phyloP scores from a whole-genome alignment of 1,140 invertebrate genomes.

The Drosophila funebris region DNA sequence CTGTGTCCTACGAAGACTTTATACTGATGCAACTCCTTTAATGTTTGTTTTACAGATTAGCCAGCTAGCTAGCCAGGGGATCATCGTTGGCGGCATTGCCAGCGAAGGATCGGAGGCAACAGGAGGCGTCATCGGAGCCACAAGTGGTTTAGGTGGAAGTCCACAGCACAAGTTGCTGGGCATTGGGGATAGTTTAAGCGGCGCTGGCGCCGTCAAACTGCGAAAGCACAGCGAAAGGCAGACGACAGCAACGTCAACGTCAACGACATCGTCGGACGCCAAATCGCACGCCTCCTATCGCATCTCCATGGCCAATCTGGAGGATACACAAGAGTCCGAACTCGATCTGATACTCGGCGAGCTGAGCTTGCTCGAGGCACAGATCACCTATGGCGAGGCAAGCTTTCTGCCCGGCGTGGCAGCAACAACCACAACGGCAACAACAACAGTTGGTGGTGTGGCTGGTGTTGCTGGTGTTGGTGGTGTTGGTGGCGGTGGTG shows the following conservation, averaged over 20 bases:
- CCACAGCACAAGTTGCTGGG: constrained; percentile 21
- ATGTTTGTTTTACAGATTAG: constrained; percentile 48
- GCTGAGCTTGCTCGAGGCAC: constrained; percentile 92
- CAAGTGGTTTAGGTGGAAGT: constrained; percentile 15
- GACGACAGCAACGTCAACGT: constrained; percentile 25
- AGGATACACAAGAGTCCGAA: constrained; percentile 97
- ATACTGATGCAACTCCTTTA: background rate
- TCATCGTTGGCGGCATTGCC: constrained; percentile 61
- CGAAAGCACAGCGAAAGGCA: constrained; percentile 69
- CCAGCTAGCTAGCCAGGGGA: constrained; percentile 51
- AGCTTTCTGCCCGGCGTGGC: constrained; percentile 53
- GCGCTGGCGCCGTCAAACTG: constrained; percentile 74
- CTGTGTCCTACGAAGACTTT: background rate
- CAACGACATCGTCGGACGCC: constrained; percentile 37
- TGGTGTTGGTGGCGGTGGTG: background rate
- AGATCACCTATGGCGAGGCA: constrained; percentile 57
- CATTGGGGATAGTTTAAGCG: constrained; percentile 39
- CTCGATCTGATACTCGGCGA: constrained; percentile 97
- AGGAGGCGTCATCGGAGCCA: background rate
- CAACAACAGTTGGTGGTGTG: constrained; percentile 63
- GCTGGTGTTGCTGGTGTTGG: constrained; percentile 16
- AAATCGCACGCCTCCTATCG: constrained; percentile 87
- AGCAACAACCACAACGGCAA: constrained; percentile 49
- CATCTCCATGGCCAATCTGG: constrained; percentile 96
- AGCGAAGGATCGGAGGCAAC: constrained; percentile 44